Base-by-base conservation (phyloP, 2,888 invertebrate genomes). In the Pseudoips prasinana region DNA sequence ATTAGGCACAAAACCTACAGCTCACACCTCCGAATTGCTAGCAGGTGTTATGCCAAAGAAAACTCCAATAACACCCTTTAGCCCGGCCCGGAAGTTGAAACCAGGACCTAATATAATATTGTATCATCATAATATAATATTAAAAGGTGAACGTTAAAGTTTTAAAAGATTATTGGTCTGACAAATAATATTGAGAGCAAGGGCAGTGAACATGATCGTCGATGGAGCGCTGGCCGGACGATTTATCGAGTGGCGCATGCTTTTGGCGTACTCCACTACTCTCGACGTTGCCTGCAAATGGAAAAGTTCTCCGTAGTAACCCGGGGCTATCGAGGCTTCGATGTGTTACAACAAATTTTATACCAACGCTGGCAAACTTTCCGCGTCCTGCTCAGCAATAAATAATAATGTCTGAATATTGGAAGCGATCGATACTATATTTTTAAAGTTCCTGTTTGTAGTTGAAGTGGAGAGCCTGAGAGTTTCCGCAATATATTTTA, bases 291-390 rank as follows among this genome's bases (percentile, higher is more conserved):
- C 52, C 39, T 54, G 67, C 60, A 73, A 77, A 76, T 74, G 73
- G 71, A 69, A 77, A 77, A 75, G 73, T 74, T 74, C 62, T 51
- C 52, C 49, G 43, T 58, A 66, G 65, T 67, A 71, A 55, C 69
- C 64, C 55, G 55, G 37, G 67, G 72, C 68, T 65, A 71, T 67
- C 58, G 58, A 31, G 40, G 49, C 59, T 58, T 57, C 56, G 53
- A 60, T 64, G 57, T 68, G 64, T 69, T 71, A 70, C 66, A 73
- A 69, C 72, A 73, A 74, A 76, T 76, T 79, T 73, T 73, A 73
- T 70, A 67, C 62, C 53, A 57, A 56, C 58, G 58, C 44, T 51
- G 68, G 54, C 30, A 60, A 79, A 79, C 63, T 79, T 78, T 73
- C 55, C 51, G 52, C 61, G 56, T 62, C 60, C 64, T 58, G 66